Percentiles rank a stretch among this genome's conserved stretches.
These are phyloP conservation scores for Cephus nigrinus DNA, from an alignment of 2,888 invertebrate species.

Conservation along the genomic window DNA sequence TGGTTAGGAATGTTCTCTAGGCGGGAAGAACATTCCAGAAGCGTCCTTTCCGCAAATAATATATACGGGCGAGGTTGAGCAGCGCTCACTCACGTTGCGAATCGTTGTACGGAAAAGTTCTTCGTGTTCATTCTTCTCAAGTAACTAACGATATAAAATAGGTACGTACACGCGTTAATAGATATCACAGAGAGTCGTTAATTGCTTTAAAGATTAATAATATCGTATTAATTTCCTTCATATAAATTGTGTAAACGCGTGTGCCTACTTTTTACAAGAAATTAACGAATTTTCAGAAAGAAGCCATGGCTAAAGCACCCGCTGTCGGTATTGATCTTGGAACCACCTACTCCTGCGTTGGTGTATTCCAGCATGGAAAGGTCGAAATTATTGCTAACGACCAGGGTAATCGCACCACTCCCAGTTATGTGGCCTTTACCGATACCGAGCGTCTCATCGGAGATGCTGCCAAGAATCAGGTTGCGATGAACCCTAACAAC, in stretches of 20 bases:
- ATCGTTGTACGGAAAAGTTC: conserved; percentile 57
- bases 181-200: not conserved
- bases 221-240: not conserved
- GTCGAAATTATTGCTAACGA: conserved; percentile 79
- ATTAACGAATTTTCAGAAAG: conserved; percentile 13
- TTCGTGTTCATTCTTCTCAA: conserved; percentile 38
- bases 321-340: conserved; percentile 97
- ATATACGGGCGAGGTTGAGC: conserved; percentile 44
- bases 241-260: conserved; percentile 4
- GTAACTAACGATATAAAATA: conserved; percentile 17
- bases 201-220: not conserved
- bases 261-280: conserved; percentile 9
- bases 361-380: conserved; percentile 84
- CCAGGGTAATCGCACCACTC: conserved; percentile 72
- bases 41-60: conserved; percentile 42
- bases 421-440: conserved; percentile 72
- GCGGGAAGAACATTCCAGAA: conserved; percentile 58
- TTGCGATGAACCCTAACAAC: conserved; percentile 87
- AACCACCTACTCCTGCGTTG: conserved; percentile 94
- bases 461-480: conserved; percentile 72
- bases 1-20: conserved; percentile 4
- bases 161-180: conserved; percentile 1
- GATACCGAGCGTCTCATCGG: conserved; percentile 71
- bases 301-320: conserved; percentile 76
- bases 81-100: conserved; percentile 63